Evolutionary conservation across 2,113 vertebrate genomes (phyloP), one percentile per base, ranked within the genome.

Genomic region (Psophia crepitans): DNA sequence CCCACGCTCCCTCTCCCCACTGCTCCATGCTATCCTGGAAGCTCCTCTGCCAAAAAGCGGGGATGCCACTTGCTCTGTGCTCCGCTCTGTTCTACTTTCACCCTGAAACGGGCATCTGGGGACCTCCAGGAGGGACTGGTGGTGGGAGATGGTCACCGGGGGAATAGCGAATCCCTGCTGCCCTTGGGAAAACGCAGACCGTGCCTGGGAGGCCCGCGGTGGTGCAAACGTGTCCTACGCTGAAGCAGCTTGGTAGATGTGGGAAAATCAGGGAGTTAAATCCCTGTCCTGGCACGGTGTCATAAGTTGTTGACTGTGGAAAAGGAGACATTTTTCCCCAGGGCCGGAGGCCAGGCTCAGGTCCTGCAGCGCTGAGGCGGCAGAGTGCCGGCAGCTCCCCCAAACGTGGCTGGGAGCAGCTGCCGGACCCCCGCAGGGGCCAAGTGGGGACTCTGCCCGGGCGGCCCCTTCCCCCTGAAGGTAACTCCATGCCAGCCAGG

Each of bases 391-490:
- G 74, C 65, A 70, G 54, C 27, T 84, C 17, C 41, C 49, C 5
- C 1, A n/a, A 6, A 8, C 0, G 7, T 2, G 58, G 44, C 64
- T 1, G 2, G 37, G 49, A 78, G 56, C 0, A 1, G 75, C 69
- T 71, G 70, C 80, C 5, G 5, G 41, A 58, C 28, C 19, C 49
- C 12, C 0, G 6, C 26, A 33, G 63, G 43, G 1, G 4, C 41
- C 6, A 30, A 58, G 8, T 0, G 3, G 28, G 14, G 32, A 11
- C 32, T 41, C 32, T 33, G 66, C 46, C 37, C 2, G 5, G 49
- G 23, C 2, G 2, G 28, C 7, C 71, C 48, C 23, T 54, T 35
- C 7, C 19, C 30, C 28, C 3, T 2, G 28, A n/a, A 2, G 14
- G 17, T 14, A 39, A 13, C 32, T n/a, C 43, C 26, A 8, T 4